phyloP scores from a whole-genome alignment of 2,888 invertebrate species.

The Mycalesis mineus region DNA sequence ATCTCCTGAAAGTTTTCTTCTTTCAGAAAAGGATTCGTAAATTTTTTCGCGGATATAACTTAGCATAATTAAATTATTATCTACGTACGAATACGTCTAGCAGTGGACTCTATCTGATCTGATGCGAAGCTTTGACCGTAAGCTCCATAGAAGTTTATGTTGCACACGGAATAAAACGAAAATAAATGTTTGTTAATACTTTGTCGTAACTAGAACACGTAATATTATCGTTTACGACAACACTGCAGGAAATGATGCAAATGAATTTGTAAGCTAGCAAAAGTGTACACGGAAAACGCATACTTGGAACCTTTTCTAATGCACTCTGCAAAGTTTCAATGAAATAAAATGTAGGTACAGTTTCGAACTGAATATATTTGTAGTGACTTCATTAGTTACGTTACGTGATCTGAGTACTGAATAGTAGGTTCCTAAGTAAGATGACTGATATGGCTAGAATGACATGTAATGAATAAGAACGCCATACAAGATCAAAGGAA shows the following conservation, averaged over 20 bases:
- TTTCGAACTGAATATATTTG: neutral
- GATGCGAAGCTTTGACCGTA: no score
- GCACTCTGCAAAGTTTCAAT: neutral
- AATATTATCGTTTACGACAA: constrained; percentile 16
- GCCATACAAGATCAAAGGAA: neutral
- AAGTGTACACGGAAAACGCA: no score
- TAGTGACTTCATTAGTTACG: neutral
- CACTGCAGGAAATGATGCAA: constrained; percentile 12
- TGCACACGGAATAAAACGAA: no score
- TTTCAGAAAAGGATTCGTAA: no score
- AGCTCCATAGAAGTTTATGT: no score
- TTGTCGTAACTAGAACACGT: constrained; percentile 5
- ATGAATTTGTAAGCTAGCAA: neutral
- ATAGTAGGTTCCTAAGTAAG: neutral
- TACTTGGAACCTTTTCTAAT: no score
- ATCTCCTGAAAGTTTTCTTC: no score
- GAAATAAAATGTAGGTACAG: neutral
- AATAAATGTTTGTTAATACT: no score
- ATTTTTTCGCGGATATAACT: no score
- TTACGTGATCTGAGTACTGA: neutral
- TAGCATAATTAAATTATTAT: no score
- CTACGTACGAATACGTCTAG: no score
- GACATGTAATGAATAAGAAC: constrained; percentile 2
- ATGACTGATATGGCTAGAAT: neutral
- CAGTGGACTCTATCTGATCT: no score